Base-by-base conservation (phyloP, 2,113 vertebrate genomes). In the Nansenia antarctica region DNA sequence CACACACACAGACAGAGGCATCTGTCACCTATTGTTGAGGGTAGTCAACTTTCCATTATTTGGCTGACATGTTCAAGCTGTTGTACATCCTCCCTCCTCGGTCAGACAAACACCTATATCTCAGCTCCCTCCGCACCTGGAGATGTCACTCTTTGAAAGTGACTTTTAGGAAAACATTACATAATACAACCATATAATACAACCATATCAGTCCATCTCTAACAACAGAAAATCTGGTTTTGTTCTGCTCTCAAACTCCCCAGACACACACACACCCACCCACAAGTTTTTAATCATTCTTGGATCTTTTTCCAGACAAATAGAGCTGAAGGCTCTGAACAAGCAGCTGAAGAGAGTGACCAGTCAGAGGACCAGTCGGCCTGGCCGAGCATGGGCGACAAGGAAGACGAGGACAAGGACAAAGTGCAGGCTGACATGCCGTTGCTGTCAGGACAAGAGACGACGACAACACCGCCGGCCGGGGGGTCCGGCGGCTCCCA, bases 331-430 rank as follows among this genome's bases (percentile, higher is more conserved):
- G 78, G 98, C 98, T 27, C 86, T 99, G 75, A 99, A 99, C 0
- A 97, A 99, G 82, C 94, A 97, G 37, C 88, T 99, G 80, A 98
- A 99, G 88, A 92, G 94, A 0, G 96, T 97, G 76, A n/a, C n/a
- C n/a, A n/a, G n/a, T n/a, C n/a, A n/a, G 98, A 99, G 84, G 97
- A 99, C 81, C 96, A 98, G 85, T 93, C 95, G 0, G 93, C 94
- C 26, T 99, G 98, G 98, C 98, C 98, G 58, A 99, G 90, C 90
- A 98, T 99, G 98, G 98, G 99, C 15, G 96, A 99, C 0, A 96
- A 99, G 0, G 97, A 98, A 29, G 92, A 94, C 1, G 95, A 97
- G 0, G 93, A 94, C 0, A 91, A 92, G 0, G 96, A 99, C 34
- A 96, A 96, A 7, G 87, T 87, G 0, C 91, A 93, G 69, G 89